These are phyloP conservation scores for Pseudochirops corinnae DNA, from an alignment of 2,797 vertebrate genomes.

Conservation along the genomic window DNA sequence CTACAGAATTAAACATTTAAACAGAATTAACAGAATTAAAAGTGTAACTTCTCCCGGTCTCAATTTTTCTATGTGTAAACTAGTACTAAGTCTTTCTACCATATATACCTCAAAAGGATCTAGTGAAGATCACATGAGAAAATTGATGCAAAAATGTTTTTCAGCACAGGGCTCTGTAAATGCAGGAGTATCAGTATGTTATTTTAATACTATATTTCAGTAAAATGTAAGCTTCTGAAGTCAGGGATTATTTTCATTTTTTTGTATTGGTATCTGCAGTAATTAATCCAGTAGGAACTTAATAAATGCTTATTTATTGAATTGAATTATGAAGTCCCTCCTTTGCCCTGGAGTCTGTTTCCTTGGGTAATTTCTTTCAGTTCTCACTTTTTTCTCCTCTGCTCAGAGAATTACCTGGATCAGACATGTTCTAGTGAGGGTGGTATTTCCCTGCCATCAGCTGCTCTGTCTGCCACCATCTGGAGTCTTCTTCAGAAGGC, in stretches of 20 bases:
- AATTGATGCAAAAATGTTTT: neutral
- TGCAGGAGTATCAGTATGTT: neutral
- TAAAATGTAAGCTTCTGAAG: neutral
- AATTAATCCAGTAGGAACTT: neutral
- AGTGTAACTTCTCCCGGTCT: neutral
- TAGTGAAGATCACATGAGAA: neutral
- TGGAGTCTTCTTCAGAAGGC: conserved; percentile 5
- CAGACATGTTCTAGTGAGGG: neutral
- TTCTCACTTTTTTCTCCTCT: conserved; percentile 29
- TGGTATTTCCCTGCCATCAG: neutral
- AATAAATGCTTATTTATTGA: neutral
- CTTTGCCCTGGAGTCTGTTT: conserved; percentile 8
- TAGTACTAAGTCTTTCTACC: neutral
- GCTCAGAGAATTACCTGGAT: conserved; percentile 1
- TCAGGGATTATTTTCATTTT: neutral
- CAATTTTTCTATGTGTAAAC: neutral
- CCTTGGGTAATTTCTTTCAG: neutral
- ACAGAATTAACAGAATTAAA: neutral
- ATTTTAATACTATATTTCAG: neutral
- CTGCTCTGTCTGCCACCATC: neutral
- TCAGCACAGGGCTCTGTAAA: neutral
- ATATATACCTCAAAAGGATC: neutral
- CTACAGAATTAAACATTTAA: no score
- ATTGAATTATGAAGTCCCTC: neutral
- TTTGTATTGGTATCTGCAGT: neutral